These are phyloP conservation scores for Fragum fragum DNA, from an alignment of 2,888 invertebrate genomes.

Conservation along the genomic window DNA sequence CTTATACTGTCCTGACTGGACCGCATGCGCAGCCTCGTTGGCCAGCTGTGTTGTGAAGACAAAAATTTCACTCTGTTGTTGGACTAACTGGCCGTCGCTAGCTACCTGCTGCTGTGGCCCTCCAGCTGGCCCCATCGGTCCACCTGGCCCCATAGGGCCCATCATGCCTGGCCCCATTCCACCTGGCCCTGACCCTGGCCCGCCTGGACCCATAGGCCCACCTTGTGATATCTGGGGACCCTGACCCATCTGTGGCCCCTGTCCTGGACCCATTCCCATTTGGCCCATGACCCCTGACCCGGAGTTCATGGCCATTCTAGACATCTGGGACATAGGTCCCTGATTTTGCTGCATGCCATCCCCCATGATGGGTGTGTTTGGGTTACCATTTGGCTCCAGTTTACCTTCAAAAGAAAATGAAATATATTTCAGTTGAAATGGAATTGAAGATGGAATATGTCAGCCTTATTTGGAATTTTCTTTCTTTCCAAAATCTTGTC, in stretches of 20 bases:
- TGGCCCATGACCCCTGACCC: conserved; percentile 44
- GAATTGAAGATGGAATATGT: too few relatives aligned
- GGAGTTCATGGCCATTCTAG: conserved; percentile 52
- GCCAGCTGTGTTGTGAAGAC: conserved; percentile 98
- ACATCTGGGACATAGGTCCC: conserved; percentile 40
- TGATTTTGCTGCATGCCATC: conserved; percentile 42
- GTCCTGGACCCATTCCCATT: conserved; percentile 25
- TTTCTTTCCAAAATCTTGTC: too few relatives aligned
- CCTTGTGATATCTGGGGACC: conserved; percentile 38
- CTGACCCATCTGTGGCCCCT: conserved; percentile 35
- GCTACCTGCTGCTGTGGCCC: conserved; percentile 59
- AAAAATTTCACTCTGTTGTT: conserved; percentile 99
- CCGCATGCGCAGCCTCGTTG: conserved; percentile 97
- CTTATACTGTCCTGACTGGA: conserved; percentile 95
- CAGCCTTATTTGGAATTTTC: too few relatives aligned
- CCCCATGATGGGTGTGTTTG: conserved; percentile 56
- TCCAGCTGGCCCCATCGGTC: conserved; percentile 38
- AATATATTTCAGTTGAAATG: too few relatives aligned
- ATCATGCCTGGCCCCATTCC: conserved; percentile 1
- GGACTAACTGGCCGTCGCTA: conserved; percentile 86
- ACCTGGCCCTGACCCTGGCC: conserved; percentile 36
- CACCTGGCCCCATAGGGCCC: conserved; percentile 52
- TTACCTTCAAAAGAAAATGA: conserved; percentile 53
- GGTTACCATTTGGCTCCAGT: conserved; percentile 62
- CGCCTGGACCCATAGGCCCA: conserved; percentile 41